Evolutionary conservation across 1,140 invertebrate genomes (phyloP).

Genomic region (Eriocheir sinensis): DNA sequence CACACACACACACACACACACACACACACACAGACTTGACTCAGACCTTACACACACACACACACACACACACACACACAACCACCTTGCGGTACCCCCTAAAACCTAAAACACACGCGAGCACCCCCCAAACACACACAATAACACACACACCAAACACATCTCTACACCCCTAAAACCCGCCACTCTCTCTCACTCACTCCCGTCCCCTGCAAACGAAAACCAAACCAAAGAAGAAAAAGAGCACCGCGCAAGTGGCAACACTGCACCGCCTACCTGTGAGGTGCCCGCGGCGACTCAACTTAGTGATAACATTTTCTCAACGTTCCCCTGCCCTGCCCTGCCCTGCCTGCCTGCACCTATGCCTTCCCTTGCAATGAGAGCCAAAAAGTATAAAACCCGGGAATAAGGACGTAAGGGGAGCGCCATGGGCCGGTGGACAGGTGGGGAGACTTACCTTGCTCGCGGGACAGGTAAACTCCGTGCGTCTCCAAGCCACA

Average conservation of each 20-base stretch:
- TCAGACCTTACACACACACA: background rate
- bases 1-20: slow-evolving; percentile 9
- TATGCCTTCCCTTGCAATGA: background rate
- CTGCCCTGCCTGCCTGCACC: background rate
- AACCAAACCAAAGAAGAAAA: no score
- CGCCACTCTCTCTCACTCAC: background rate
- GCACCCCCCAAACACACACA: background rate
- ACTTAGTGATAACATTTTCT: slow-evolving; percentile 16
- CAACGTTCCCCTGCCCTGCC: slow-evolving; percentile 10
- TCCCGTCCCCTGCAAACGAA: background rate
- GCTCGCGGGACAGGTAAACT: background rate
- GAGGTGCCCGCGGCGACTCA: slow-evolving; percentile 1
- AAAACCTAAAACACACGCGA: background rate
- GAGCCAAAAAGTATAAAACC: no score
- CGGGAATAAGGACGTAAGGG: no score
- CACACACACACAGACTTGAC: background rate
- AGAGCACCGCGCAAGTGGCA: background rate
- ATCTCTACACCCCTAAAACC: background rate
- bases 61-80: no score
- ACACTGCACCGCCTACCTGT: slow-evolving; percentile 19
- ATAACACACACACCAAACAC: background rate
- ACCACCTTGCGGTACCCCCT: background rate
- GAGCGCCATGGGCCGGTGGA: background rate
- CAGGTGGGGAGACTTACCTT: slow-evolving; percentile 23
- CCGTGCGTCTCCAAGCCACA: slow-evolving; percentile 10